Base-by-base conservation (phyloP, 2,888 invertebrate species). In the Mechanitis messenoides region DNA sequence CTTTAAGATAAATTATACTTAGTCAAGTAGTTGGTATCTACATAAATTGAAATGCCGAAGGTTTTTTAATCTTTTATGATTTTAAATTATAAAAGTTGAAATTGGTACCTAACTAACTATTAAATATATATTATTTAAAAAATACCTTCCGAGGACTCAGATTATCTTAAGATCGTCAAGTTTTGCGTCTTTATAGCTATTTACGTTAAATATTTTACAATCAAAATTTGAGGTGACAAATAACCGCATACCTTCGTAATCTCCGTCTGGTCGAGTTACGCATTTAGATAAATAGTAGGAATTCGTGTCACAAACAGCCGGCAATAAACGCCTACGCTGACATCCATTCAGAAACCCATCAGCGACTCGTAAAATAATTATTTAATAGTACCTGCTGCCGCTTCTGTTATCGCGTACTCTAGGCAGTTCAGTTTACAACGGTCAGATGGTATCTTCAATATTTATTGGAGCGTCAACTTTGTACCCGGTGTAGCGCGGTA, bases 401-500 rank as follows among this genome's bases (percentile, higher is more conserved):
- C 79, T 80, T 20, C 71, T 71, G 67, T 77, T 79, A 81, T 81
- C 83, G 68, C 60, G 58, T 74, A 74, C 80, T 77, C 78, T 76
- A 75, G 78, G 76, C 74, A 70, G 66, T 64, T 60, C 56, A 67
- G 6, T 42, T 60, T 59, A 20, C 20, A 20, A 57, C 55, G 72
- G 71, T 66, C 87, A 71, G 83, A 81, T 78, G 77, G 75, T 77
- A 85, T 85, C 87, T 81, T 71, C 71, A 72, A 80, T 85, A 85
- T 87, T 87, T 85, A 87, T 85, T 81, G 81, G 80, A 80, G 78
- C 83, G 82, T 81, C 79, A 80, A 76, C 67, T 69, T 68, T 60
- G 60, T 65, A 64, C 67, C 69, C 75, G 73, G 87, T 82, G 87
- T 87, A 88, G 83, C 80, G 75, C 89, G 80, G 89, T 87, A 89